These are phyloP conservation scores for Euleptes europaea DNA, from an alignment of 2,113 vertebrate genomes.

Conservation along the genomic window DNA sequence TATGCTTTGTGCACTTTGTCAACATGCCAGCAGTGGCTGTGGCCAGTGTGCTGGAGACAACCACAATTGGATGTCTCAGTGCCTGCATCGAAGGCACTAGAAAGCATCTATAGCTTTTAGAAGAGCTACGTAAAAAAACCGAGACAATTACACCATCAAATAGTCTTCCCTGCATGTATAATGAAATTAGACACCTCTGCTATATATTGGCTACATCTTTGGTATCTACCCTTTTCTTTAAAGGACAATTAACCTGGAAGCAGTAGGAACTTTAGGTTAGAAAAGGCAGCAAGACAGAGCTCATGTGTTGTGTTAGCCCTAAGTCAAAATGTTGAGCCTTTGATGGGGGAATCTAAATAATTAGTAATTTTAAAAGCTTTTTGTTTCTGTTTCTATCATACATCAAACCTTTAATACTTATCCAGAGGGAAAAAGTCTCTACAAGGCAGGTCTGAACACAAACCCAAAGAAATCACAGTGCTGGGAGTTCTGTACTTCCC, in stretches of 20 bases:
- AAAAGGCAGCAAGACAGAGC: conserved; percentile 9
- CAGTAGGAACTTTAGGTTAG: conserved; percentile 7
- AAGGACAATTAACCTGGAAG: not conserved
- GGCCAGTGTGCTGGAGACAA: conserved; percentile 36
- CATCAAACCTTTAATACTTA: conserved; percentile 23
- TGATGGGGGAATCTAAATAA: conserved; percentile 28
- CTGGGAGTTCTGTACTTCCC: not conserved
- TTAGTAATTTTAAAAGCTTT: conserved; percentile 27
- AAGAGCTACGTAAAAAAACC: conserved; percentile 45
- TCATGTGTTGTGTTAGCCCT: not conserved
- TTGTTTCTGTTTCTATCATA: conserved; percentile 6
- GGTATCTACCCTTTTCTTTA: not conserved
- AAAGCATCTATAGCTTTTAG: conserved; percentile 36
- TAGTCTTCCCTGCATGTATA: not conserved
- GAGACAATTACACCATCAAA: not conserved
- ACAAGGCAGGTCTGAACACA: conserved; percentile 36
- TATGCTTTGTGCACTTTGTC: conserved; percentile 12
- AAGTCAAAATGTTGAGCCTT: not conserved
- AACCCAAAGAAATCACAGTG: not conserved
- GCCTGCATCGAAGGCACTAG: not conserved
- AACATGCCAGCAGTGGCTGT: conserved; percentile 28
- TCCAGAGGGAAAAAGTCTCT: conserved; percentile 17
- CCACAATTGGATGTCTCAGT: conserved; percentile 2
- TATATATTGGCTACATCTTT: not conserved
- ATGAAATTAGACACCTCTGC: not conserved